Conservation (phyloP, 2,113 vertebrate species). For the Zosterops borbonicus region DNA sequence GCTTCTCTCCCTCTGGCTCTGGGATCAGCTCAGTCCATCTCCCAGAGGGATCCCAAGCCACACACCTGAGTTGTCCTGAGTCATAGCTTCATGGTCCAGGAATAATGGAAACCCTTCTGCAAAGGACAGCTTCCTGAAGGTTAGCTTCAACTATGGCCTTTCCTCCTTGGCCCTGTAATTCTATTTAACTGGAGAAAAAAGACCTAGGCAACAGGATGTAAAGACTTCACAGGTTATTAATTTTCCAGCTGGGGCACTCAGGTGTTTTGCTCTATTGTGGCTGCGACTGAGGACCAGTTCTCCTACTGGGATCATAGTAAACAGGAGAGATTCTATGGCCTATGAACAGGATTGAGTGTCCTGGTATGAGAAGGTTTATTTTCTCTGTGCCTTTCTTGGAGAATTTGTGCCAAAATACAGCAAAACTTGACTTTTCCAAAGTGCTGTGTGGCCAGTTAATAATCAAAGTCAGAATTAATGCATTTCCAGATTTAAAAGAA, state of each 20-base stretch:
- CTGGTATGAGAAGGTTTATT: background rate
- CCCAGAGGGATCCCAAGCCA: background rate
- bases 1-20: background rate
- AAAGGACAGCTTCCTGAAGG: background rate
- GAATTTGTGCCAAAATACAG: background rate
- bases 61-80: background rate
- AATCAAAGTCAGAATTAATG: background rate
- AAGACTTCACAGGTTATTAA: background rate
- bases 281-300: background rate
- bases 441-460: background rate
- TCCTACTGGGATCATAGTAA: background rate
- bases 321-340: background rate
- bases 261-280: background rate
- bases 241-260: background rate
- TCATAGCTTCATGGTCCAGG: background rate
- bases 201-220: background rate
- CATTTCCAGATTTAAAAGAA: background rate
- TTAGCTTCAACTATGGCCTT: background rate
- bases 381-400: conserved; percentile 26
- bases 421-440: background rate
- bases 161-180: background rate
- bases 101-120: background rate
- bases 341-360: background rate
- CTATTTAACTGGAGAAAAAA: background rate
- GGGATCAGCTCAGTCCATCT: background rate